Base-by-base conservation (phyloP, 2,888 invertebrate species). In the Caenorhabditis sp. region DNA sequence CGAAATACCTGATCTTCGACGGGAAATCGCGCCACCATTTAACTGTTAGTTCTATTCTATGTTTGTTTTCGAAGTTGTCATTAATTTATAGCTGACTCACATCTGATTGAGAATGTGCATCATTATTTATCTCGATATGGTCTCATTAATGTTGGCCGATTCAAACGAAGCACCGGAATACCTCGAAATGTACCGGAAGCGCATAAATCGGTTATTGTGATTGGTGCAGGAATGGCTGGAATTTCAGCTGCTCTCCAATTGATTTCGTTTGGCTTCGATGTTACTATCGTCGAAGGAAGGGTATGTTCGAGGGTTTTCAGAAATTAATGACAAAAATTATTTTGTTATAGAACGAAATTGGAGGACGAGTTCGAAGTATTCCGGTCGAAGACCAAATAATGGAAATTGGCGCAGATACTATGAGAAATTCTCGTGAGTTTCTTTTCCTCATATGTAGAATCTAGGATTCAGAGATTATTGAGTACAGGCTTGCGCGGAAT, bases 131-230 rank as follows among this genome's bases (percentile, higher is more conserved):
- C 97, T 87, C 91, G 99, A 56, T 95, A 97, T 89, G 97, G 97
- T 1, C 95, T 94, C 85, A 95, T 99, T 76, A 99, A 99, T 90
- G 97, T 95, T 90, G 99, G 99, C 0, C 93, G 96, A 60, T 99
- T 95, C 89, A 57, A 57, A 10, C 53, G 71, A 49, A 20, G 67
- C 12, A 70, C 68, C 7, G 63, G 77, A 63, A 49, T 73, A 26
- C 50, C 26, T 7, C 27, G 25, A 17, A 38, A 64, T 14, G 20
- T 58, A 0, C 52, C 67, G n/a, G 54, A 58, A 43, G 43, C 31
- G 14, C 31, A 63, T 17, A 59, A 65, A 21, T 59, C 57, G 43
- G 80, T 88, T 25, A 70, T 88, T 12, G 83, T 88, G 3, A 73
- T 88, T 54, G 88, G 88, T 10, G 87, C 87, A 1, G 88, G 88